Evolutionary conservation across 2,113 vertebrate genomes (phyloP), one percentile per base, ranked within the genome.

Genomic region (Eptatretus burgeri): DNA sequence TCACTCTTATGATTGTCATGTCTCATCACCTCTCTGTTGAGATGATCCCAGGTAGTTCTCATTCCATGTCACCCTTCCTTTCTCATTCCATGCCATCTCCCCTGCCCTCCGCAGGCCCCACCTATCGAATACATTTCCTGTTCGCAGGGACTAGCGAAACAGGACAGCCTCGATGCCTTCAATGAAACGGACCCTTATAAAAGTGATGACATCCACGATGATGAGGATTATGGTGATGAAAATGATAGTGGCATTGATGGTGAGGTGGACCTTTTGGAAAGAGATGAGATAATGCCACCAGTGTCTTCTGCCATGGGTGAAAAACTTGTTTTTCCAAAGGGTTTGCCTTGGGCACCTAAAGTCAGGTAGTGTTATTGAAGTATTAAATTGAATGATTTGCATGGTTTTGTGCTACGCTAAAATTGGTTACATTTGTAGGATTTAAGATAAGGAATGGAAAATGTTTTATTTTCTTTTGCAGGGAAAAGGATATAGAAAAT

Each of bases 141-240:
- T 11, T 49, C 11, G 13, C 70, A 96, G 91, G 80, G 80, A 2
- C 74, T 98, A 60, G 94, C 91, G 63, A 98, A 98, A 68, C 91
- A 98, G 73, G 89, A 98, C 72, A 94, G 95, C 69, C 74, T 98
- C 1, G 91, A 98, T n/a, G 85, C 89, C 5, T 98, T 95, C 71
- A 98, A 98, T 0, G 91, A 98, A 72, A 76, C 89, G 50, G 91
- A 98, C 66, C 89, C 89, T 0, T 95, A 93, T 72, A 95, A 95
- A 69, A 76, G 85, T 0, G 91, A 98, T 0, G 91, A 98, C 52
- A 60, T 80, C 14, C 82, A 87, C 0, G 89, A 95, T 65, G 91
- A 98, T 1, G 91, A 98, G 50, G 91, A 98, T 2, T 88, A 98
- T 50, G 85, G 81, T 0, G 89, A 98, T 2, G 87, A 98, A 10